Percentiles rank a stretch among this genome's conserved stretches.
phyloP scores from a whole-genome alignment of 2,888 invertebrate genomes.

The Drosophila aldrichi region DNA sequence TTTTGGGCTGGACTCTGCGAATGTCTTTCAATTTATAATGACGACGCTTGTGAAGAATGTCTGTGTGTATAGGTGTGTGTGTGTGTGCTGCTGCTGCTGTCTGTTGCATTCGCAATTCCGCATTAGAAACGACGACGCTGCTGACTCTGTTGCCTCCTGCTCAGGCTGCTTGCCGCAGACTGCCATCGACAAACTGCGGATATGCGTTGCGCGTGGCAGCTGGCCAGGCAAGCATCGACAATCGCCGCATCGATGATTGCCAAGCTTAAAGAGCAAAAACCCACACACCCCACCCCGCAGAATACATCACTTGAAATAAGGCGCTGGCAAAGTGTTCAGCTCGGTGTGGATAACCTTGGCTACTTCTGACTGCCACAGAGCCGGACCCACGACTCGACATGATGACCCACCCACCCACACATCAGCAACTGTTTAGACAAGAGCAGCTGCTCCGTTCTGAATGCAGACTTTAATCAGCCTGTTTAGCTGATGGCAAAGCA shows the following conservation, averaged over 20 bases:
- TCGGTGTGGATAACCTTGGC: conserved; percentile 2
- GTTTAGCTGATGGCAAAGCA: conserved; percentile 9
- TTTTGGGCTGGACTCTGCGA: conserved; percentile 50
- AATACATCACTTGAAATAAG: conserved; percentile 70
- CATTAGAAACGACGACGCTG: conserved; percentile 56
- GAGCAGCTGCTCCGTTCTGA: not conserved
- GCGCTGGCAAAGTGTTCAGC: conserved; percentile 43
- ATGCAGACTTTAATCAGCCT: conserved; percentile 34
- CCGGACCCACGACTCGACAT: conserved; percentile 10
- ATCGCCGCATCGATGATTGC: conserved; percentile 71
- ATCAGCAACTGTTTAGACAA: not conserved
- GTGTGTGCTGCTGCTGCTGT: conserved; percentile 36
- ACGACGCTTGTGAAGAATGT: conserved; percentile 50
- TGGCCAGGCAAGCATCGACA: conserved; percentile 46
- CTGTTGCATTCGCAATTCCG: conserved; percentile 68
- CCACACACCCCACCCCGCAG: conserved; percentile 8
- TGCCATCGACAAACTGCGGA: conserved; percentile 34
- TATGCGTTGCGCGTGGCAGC: conserved; percentile 56
- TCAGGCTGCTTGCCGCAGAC: conserved; percentile 16
- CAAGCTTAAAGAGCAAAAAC: conserved; percentile 57
- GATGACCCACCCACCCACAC: conserved; percentile 17
- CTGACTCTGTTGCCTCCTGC: conserved; percentile 23
- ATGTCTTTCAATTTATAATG: conserved; percentile 78
- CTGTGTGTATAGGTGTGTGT: conserved; percentile 17
- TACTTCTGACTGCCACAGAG: conserved; percentile 5